Evolutionary conservation across 2,113 vertebrate species (phyloP).

Genomic region (Okapia johnstoni): DNA sequence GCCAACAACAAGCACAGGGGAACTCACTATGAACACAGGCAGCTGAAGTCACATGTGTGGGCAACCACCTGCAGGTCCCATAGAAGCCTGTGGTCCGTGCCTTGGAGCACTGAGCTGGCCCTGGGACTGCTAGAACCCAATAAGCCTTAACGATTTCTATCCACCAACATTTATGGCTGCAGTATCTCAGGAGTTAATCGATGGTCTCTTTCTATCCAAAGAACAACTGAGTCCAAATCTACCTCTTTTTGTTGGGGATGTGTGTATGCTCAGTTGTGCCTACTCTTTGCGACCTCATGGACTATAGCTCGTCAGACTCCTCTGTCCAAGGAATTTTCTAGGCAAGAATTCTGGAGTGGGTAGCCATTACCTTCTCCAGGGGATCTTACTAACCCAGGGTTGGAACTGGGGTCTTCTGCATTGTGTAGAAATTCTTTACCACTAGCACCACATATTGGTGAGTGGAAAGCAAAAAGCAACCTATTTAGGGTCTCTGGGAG

Average conservation of each 20-base stretch:
- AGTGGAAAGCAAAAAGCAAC: neutral
- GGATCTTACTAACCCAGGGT: neutral
- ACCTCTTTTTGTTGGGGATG: neutral
- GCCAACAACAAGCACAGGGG: accelerated
- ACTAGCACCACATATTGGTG: neutral
- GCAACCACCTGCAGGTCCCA: accelerated
- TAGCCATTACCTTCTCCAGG: neutral
- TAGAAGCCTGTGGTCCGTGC: neutral
- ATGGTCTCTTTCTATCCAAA: neutral
- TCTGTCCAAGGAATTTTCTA: neutral
- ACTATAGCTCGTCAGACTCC: neutral
- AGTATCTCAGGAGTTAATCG: neutral
- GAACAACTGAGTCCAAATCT: neutral
- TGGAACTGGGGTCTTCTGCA: neutral
- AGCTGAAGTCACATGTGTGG: accelerated
- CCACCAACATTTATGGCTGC: neutral
- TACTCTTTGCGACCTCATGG: neutral
- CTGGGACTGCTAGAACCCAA: too few species aligned
- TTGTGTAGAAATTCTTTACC: neutral
- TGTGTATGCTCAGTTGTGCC: neutral
- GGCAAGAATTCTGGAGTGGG: neutral
- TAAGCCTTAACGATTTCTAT: accelerated
- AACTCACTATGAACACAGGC: accelerated
- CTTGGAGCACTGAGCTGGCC: accelerated
- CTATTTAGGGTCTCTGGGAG: neutral